phyloP scores from a whole-genome alignment of 1,140 invertebrate species.

The Drosophila mojavensis region DNA sequence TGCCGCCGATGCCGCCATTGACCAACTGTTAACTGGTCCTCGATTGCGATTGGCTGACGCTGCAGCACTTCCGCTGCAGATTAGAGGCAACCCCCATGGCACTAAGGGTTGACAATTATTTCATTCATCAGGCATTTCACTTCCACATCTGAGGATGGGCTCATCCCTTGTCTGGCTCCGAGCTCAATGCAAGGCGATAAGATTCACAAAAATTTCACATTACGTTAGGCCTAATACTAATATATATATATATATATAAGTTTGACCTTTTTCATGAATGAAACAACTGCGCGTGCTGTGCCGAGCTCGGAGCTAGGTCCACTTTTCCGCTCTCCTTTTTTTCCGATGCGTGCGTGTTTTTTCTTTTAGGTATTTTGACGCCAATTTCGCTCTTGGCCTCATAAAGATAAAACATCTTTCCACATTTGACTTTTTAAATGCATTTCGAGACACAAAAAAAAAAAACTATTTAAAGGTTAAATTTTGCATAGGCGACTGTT shows the following conservation, averaged over 20 bases:
- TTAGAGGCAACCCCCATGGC: slow-evolving; percentile 40
- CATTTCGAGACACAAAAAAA: slow-evolving; percentile 10
- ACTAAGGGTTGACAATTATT: slow-evolving; percentile 43
- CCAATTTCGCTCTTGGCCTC: slow-evolving; percentile 66
- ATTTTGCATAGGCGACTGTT: no score
- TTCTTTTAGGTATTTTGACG: slow-evolving; percentile 73
- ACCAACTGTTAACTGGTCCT: slow-evolving; percentile 57
- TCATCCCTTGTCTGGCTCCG: slow-evolving; percentile 34
- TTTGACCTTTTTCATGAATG: slow-evolving; percentile 67
- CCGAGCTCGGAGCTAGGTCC: neutral
- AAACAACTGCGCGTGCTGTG: slow-evolving; percentile 53
- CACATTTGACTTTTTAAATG: slow-evolving; percentile 60
- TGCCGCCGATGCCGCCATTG: slow-evolving; percentile 74
- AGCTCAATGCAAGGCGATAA: slow-evolving; percentile 63
- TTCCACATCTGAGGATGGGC: slow-evolving; percentile 43
- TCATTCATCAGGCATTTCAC: slow-evolving; percentile 65
- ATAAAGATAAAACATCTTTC: slow-evolving; percentile 81
- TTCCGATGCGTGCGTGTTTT: slow-evolving; percentile 32
- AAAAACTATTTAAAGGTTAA: no score
- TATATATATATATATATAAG: slow-evolving; percentile 11
- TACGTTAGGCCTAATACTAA: slow-evolving; percentile 49
- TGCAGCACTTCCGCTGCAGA: slow-evolving; percentile 48
- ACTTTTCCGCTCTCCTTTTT: slow-evolving; percentile 23
- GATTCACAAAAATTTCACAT: slow-evolving; percentile 80
- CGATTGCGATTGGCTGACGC: slow-evolving; percentile 55